Conservation (phyloP, 2,113 vertebrate species). For the Pelodiscus sinensis region DNA sequence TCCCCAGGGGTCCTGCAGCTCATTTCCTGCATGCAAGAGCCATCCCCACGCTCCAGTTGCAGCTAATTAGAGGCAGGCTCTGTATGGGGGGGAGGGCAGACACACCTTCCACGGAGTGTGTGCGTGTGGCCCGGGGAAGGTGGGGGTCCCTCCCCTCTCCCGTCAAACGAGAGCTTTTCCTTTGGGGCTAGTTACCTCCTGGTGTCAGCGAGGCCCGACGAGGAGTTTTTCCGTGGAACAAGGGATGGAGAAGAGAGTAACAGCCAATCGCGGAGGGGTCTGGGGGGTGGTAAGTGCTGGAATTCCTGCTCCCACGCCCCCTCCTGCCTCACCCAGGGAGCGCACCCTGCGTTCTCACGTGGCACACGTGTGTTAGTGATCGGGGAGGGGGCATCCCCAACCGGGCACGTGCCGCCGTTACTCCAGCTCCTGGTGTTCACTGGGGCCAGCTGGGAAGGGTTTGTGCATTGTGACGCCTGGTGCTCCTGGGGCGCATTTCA, state of each 20-base stretch:
- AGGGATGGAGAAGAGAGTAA: neutral
- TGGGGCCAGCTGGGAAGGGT: neutral
- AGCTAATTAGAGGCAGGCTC: neutral
- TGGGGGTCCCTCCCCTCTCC: neutral
- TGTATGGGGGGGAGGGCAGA: neutral
- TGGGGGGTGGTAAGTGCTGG: neutral
- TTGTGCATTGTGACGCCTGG: neutral
- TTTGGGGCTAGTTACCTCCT: neutral
- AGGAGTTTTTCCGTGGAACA: neutral
- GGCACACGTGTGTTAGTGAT: neutral
- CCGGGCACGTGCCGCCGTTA: fast-evolving
- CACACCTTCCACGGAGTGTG: neutral
- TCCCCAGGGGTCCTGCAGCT: neutral
- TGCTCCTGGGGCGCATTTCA: neutral
- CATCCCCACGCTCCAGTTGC: neutral
- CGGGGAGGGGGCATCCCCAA: neutral
- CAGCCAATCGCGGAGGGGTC: neutral
- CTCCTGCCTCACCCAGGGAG: neutral
- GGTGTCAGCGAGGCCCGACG: neutral
- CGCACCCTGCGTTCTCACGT: neutral
- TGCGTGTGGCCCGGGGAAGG: too few relatives aligned
- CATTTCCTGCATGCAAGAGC: neutral
- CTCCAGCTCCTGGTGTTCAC: neutral
- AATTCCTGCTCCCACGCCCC: neutral
- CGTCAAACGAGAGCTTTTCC: neutral